Conservation (phyloP, 1,140 invertebrate genomes). For the Pachypsylla venusta region DNA sequence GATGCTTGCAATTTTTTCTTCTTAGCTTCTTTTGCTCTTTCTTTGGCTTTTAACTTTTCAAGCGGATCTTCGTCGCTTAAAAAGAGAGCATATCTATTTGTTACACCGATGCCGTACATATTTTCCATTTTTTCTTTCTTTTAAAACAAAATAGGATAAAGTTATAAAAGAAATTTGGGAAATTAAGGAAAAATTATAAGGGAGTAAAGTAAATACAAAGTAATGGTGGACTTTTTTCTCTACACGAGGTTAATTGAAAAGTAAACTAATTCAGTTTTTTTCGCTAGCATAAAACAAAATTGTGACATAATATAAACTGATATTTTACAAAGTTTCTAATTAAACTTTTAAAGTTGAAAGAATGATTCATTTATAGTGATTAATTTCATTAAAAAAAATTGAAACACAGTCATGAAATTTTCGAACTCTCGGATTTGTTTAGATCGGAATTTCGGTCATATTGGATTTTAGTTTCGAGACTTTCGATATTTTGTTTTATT, state of each 20-base stretch:
- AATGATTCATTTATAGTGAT: too few species aligned
- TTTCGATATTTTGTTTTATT: too few species aligned
- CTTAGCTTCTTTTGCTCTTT: constrained; percentile 61
- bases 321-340: too few species aligned
- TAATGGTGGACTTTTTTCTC: not conserved
- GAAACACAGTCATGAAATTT: too few species aligned
- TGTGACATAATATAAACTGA: too few species aligned
- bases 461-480: too few species aligned
- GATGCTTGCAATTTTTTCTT: constrained; percentile 54
- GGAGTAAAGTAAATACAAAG: not conserved
- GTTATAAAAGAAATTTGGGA: not conserved
- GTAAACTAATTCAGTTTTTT: too few species aligned
- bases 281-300: too few species aligned
- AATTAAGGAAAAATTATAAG: not conserved
- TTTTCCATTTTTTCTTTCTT: constrained; percentile 78
- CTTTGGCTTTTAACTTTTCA: constrained; percentile 64
- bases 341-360: too few species aligned
- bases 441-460: too few species aligned
- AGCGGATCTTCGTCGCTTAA: constrained; percentile 70
- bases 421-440: too few species aligned
- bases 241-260: not conserved
- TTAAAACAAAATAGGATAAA: not conserved
- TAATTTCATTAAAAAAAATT: too few species aligned
- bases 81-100: constrained; percentile 82
- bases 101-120: constrained; percentile 75